Conservation (phyloP, 1,140 invertebrate genomes). For the Platyscapa corneri region DNA sequence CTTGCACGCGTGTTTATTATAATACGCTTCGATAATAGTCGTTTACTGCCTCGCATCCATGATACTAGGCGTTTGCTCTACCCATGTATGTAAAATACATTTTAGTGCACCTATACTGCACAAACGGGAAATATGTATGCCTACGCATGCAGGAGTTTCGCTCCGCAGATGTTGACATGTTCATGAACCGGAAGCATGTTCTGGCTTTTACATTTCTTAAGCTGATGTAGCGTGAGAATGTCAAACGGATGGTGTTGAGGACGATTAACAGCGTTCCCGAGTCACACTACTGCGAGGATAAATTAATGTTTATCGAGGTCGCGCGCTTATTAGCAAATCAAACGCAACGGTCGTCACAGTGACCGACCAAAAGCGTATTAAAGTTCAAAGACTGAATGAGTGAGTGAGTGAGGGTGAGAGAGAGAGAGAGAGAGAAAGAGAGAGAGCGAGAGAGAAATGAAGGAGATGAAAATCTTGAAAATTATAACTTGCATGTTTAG, state of each 20-base stretch:
- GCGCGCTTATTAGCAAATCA: background rate
- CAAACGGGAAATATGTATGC: background rate
- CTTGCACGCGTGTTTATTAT: background rate
- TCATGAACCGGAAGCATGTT: constrained; percentile 1
- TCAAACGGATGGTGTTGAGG: background rate
- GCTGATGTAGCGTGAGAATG: background rate
- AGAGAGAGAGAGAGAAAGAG: background rate
- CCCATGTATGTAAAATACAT: background rate
- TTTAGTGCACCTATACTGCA: background rate
- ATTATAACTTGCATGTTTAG: background rate
- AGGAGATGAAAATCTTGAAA: background rate
- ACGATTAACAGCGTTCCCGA: background rate
- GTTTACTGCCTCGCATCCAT: background rate
- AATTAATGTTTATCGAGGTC: background rate
- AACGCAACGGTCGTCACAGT: background rate
- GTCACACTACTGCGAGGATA: background rate
- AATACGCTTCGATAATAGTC: background rate
- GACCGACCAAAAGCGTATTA: background rate
- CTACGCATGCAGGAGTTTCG: background rate
- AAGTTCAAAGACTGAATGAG: background rate
- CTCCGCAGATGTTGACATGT: background rate
- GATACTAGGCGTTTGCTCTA: background rate
- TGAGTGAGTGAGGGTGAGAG: background rate
- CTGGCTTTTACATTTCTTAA: background rate
- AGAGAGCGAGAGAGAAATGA: background rate